A percentile compares a stretch with the other conserved stretches of the same genome.
These are phyloP conservation scores for Steinernema scapterisci DNA, from an alignment of 2,888 invertebrate genomes.

Conservation along the genomic window DNA sequence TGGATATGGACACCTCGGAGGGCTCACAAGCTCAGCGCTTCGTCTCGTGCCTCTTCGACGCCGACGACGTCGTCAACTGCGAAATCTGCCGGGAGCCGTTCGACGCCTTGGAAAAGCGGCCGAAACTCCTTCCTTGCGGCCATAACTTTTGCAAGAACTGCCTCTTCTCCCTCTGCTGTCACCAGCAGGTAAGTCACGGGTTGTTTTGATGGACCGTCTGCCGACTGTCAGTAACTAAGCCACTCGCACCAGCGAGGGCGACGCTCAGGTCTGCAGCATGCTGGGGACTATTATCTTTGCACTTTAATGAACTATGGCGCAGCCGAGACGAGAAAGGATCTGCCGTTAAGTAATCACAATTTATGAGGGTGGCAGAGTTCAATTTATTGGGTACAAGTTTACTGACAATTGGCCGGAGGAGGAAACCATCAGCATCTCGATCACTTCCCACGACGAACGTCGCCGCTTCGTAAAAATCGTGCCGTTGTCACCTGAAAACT, in stretches of 20 bases:
- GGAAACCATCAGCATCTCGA: no score
- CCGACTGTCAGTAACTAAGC: background rate
- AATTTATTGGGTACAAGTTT: no score
- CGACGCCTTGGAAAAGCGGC: slow-evolving; percentile 39
- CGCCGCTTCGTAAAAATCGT: no score
- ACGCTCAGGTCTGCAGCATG: slow-evolving; percentile 1
- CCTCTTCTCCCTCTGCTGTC: slow-evolving; percentile 56
- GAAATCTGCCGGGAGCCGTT: slow-evolving; percentile 42
- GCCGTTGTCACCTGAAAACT: no score
- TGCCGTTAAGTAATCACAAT: slow-evolving; percentile 26
- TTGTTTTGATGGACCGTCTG: background rate
- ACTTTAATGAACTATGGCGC: background rate
- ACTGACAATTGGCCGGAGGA: no score
- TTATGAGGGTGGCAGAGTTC: background rate
- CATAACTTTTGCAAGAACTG: slow-evolving; percentile 64
- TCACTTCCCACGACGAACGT: no score
- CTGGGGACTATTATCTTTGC: slow-evolving; percentile 10
- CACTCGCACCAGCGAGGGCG: background rate
- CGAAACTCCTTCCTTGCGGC: slow-evolving; percentile 63
- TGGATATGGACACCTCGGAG: background rate
- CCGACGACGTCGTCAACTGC: slow-evolving; percentile 46
- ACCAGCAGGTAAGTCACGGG: slow-evolving; percentile 52
- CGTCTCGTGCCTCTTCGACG: slow-evolving; percentile 48
- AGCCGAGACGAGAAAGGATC: background rate
- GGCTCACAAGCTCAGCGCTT: slow-evolving; percentile 34